A percentile compares a stretch with the other conserved stretches of the same genome.
These are phyloP conservation scores for Dromiciops gliroides DNA, from an alignment of 2,113 vertebrate species.

Conservation along the genomic window DNA sequence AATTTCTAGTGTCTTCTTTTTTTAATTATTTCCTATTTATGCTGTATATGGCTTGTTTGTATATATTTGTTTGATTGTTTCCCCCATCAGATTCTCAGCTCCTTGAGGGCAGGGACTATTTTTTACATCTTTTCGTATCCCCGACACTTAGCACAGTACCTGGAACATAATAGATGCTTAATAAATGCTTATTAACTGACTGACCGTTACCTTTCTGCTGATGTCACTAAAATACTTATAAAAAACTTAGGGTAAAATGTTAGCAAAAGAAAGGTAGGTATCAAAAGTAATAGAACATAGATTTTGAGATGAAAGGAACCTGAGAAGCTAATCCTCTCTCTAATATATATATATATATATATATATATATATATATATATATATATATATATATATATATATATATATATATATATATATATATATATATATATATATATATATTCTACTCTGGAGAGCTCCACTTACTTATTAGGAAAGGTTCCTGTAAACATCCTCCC, in stretches of 20 bases:
- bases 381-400: too few relatives aligned
- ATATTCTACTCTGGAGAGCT: not conserved
- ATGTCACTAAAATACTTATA: not conserved
- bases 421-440: too few relatives aligned
- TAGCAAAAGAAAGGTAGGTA: not conserved
- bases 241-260: not conserved
- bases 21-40: not conserved
- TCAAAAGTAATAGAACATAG: not conserved
- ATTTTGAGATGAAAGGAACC: not conserved
- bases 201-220: not conserved
- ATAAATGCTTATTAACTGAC: not conserved
- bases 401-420: too few relatives aligned
- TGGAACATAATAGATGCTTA: not conserved
- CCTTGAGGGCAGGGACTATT: not conserved
- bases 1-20: not conserved
- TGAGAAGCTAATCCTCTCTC: not conserved
- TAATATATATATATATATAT: too few relatives aligned
- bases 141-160: not conserved
- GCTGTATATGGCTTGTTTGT: not conserved
- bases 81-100: not conserved
- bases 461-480: not conserved
- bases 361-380: too few relatives aligned
- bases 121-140: not conserved
- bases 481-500: too few relatives aligned
- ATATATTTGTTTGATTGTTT: not conserved